Conservation (phyloP, 1,140 invertebrate genomes). For the Diachasmimorpha longicaudata region DNA sequence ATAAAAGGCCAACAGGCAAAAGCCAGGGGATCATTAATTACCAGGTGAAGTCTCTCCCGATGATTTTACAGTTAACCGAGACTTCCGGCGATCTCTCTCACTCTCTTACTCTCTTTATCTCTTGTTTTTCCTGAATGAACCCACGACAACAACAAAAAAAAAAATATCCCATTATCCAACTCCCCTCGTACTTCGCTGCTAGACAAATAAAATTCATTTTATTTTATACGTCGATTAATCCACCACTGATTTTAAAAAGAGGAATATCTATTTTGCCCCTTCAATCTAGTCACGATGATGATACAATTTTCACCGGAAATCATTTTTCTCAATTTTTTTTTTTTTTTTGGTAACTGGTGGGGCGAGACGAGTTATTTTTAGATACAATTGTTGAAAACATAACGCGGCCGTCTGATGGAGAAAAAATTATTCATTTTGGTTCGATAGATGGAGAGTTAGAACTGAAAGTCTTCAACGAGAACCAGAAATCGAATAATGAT, state of each 20-base stretch:
- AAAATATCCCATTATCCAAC: background rate
- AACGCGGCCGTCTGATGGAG: no score
- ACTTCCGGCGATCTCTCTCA: background rate
- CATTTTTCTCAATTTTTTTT: no score
- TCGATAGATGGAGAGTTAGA: background rate
- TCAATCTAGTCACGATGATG: background rate
- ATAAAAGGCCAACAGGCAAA: slow-evolving; percentile 4
- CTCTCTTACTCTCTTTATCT: background rate
- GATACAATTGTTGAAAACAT: no score
- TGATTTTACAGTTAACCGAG: slow-evolving; percentile 5
- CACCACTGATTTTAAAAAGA: background rate
- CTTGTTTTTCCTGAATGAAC: background rate
- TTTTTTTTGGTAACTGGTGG: no score
- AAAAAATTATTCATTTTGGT: background rate
- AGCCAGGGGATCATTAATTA: background rate
- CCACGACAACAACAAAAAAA: background rate
- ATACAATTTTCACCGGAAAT: no score
- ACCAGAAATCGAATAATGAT: background rate
- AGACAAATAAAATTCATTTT: no score
- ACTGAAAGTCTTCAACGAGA: background rate
- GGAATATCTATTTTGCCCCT: background rate
- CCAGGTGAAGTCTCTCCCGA: slow-evolving; percentile 5
- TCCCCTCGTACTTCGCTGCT: no score
- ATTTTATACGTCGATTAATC: no score
- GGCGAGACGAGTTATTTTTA: no score